Evolutionary conservation across 2,797 vertebrate species (phyloP).

Genomic region (Apogon talboti): DNA sequence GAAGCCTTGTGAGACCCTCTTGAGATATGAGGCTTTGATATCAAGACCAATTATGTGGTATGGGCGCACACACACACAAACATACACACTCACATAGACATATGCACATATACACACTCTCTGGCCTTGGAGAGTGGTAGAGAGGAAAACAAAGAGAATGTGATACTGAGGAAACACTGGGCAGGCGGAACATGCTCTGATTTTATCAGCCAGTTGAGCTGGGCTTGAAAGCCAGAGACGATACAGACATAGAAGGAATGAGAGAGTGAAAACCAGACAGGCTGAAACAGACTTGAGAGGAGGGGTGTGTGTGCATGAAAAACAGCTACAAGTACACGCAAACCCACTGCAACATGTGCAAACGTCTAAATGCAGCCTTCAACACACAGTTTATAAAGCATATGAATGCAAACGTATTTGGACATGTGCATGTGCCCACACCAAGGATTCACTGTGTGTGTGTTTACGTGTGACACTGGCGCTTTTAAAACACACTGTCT

Average conservation of each 20-base stretch:
- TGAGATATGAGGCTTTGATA: constrained; percentile 84
- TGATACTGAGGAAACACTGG: constrained; percentile 76
- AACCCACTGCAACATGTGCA: constrained; percentile 10
- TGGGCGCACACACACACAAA: constrained; percentile 37
- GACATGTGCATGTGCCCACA: constrained; percentile 16
- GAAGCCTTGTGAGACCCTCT: constrained; percentile 81
- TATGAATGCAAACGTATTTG: constrained; percentile 7
- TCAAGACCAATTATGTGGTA: constrained; percentile 81
- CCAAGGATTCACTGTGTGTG: constrained; percentile 1
- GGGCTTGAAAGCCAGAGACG: constrained; percentile 68
- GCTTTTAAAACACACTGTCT: constrained; percentile 18
- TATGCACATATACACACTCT: constrained; percentile 2
- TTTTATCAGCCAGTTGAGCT: constrained; percentile 74
- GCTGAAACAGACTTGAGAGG: constrained; percentile 58
- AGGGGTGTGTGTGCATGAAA: constrained; percentile 20
- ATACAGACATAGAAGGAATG: constrained; percentile 67
- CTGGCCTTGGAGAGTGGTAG: constrained; percentile 67
- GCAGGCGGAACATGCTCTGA: constrained; percentile 76
- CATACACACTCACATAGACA: constrained; percentile 16
- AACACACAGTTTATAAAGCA: constrained; percentile 28
- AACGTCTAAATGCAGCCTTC: constrained; percentile 15
- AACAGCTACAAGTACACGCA: constrained; percentile 25
- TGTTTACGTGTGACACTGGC: constrained; percentile 5
- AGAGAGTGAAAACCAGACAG: constrained; percentile 61
- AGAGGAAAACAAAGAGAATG: constrained; percentile 75